Base-by-base conservation (phyloP, 1,140 invertebrate genomes). In the Bombus superbus region DNA sequence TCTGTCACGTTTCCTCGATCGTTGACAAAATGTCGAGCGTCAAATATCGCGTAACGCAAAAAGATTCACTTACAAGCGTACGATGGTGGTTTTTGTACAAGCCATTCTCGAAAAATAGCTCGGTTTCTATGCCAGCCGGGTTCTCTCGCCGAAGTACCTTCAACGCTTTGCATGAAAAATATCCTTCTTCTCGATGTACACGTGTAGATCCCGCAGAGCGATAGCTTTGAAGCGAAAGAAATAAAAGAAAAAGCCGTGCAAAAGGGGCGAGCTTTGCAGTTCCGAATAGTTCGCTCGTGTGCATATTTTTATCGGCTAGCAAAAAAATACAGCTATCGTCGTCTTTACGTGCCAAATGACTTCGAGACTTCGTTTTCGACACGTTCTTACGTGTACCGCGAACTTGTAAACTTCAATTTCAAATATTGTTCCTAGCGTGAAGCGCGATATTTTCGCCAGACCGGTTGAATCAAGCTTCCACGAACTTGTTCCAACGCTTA, bases 151-250 rank as follows among this genome's bases (percentile, higher is more conserved):
- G 42, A 82, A 62, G n/a, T n/a, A 75, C 40, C 81, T 5, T 28
- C 74, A 83, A 83, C 44, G 42, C 74, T 83, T 83, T 83, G 66
- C 73, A 83, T 69, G 81, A 77, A 57, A 77, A 77, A 83, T 83
- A 83, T 83, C 64, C 44, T 77, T 66, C 57, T 57, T 38, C 64
- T 40, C 59, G 42, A 76, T 69, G 74, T 83, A 76, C 62, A 69
- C 64, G 68, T 77, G 74, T 77, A 83, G 59, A 76, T 57, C n/a
- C 62, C 13, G 47, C 9, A 15, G 40, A 59, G 62, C 44, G 81
- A 83, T 77, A 57, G 81, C 59, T 83, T 77, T 77, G 74, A 77
- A 69, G 74, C 32, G 44, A 77, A 42, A 68, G 81, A 83, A 83
- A 83, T 77, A 77, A 83, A 77, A 68, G 81, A 76, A 53, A 42